Percentiles rank a stretch among this genome's conserved stretches.
These are phyloP conservation scores for Drosophila ironensis DNA, from an alignment of 1,140 invertebrate species.

Conservation along the genomic window DNA sequence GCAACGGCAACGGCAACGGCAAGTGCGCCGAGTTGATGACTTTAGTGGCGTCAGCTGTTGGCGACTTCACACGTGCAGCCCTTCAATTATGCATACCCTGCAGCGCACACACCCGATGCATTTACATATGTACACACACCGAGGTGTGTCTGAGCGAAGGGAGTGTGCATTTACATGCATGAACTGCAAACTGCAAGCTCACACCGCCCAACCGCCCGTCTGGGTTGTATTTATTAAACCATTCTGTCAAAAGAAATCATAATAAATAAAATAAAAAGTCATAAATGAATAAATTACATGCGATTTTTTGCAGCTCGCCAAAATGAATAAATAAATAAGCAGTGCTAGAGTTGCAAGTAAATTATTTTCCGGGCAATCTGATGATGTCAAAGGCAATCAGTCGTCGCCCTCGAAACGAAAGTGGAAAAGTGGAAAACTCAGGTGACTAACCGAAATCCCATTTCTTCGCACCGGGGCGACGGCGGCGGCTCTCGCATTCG, in stretches of 20 bases:
- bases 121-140: constrained; percentile 3
- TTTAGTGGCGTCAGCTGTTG: constrained; percentile 44
- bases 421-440: background rate
- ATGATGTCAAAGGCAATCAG: constrained; percentile 23
- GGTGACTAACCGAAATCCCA: background rate
- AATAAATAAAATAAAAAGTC: constrained; percentile 58
- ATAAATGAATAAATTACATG: constrained; percentile 49
- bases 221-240: constrained; percentile 35
- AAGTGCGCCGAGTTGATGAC: constrained; percentile 46
- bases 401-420: constrained; percentile 1
- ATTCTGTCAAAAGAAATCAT: constrained; percentile 58
- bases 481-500: background rate
- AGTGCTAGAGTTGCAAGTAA: constrained; percentile 42
- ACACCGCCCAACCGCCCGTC: too few relatives aligned
- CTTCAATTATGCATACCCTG: constrained; percentile 57
- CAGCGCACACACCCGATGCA: constrained; percentile 15
- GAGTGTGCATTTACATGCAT: constrained; percentile 37
- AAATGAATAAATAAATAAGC: constrained; percentile 53
- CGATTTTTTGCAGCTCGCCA: constrained; percentile 20
- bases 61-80: constrained; percentile 58
- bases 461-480: too few relatives aligned
- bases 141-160: background rate
- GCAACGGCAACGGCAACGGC: constrained; percentile 3
- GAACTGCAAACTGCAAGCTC: constrained; percentile 11
- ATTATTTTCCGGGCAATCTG: constrained; percentile 34